A percentile compares a stretch with the other conserved stretches of the same genome.
These are phyloP conservation scores for Dolichotis patagonum DNA, from an alignment of 2,113 vertebrate species.

Conservation along the genomic window DNA sequence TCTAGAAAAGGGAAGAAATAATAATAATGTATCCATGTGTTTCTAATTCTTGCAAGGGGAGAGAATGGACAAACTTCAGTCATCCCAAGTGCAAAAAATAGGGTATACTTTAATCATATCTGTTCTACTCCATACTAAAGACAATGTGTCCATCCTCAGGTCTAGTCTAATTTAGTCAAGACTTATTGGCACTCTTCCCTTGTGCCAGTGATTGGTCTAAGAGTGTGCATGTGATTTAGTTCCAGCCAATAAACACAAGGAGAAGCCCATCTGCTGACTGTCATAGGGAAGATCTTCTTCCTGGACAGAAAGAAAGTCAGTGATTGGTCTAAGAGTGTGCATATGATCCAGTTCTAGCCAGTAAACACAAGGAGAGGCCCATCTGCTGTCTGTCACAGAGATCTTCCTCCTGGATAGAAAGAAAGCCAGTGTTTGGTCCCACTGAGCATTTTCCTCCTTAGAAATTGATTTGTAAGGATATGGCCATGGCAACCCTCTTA, in stretches of 20 bases:
- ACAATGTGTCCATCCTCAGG: neutral
- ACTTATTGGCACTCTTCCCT: neutral
- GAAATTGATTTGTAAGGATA: neutral
- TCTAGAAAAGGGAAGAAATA: neutral
- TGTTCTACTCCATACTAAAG: neutral
- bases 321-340: no score
- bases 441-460: neutral
- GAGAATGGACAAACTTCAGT: neutral
- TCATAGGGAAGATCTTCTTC: neutral
- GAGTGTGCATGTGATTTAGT: neutral
- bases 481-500: no score
- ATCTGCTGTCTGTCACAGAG: neutral
- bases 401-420: neutral
- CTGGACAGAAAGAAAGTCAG: neutral
- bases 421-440: neutral
- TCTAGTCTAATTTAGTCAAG: neutral
- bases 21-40: neutral
- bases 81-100: neutral
- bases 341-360: neutral
- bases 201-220: neutral
- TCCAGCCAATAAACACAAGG: slow-evolving; percentile 6
- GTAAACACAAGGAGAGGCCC: neutral
- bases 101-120: neutral
- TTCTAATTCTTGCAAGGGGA: neutral
- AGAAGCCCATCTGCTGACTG: neutral